Percentiles rank a stretch among this genome's conserved stretches.
phyloP scores from a whole-genome alignment of 30 jellyfish, hydroid and myxozoan genomes.

The Aurelia sp. region DNA sequence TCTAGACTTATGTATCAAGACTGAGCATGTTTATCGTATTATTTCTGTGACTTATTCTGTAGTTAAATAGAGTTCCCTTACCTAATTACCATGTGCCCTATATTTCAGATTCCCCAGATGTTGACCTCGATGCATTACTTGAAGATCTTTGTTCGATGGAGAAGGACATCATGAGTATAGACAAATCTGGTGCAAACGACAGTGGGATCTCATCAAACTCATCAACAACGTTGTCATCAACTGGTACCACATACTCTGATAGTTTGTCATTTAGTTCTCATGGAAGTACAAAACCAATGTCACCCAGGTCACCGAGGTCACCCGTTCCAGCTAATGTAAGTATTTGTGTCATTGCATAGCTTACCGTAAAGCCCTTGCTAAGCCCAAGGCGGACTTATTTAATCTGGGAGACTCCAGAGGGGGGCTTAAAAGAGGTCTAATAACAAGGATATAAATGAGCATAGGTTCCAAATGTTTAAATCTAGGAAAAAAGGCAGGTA shows the following conservation, averaged over 20 bases:
- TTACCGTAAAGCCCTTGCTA: not conserved
- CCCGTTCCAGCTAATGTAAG: conserved; percentile 76
- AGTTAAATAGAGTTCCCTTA: not conserved
- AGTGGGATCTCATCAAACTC: conserved; percentile 78
- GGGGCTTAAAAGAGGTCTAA: no score
- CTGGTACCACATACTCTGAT: conserved; percentile 36
- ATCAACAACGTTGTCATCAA: conserved; percentile 49
- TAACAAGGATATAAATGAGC: no score
- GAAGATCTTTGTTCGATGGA: conserved; percentile 98
- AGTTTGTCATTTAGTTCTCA: conserved; percentile 25
- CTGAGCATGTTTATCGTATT: no score
- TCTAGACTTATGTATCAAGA: no score
- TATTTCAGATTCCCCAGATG: conserved; percentile 87
- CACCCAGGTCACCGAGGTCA: conserved; percentile 66
- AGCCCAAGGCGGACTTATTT: no score
- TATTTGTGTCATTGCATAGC: not conserved
- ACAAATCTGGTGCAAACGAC: conserved; percentile 23
- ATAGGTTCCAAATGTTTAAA: no score
- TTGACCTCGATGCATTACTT: conserved; percentile 93
- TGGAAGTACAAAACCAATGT: conserved; percentile 20
- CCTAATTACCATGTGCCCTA: not conserved
- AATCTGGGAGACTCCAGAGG: no score
- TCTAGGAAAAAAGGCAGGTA: no score
- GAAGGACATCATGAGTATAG: conserved; percentile 63
- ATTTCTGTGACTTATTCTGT: no score